Percentiles rank a stretch among this genome's conserved stretches.
Evolutionary conservation across 2,797 vertebrate species (phyloP).

Genomic region (Naso thynnoides): DNA sequence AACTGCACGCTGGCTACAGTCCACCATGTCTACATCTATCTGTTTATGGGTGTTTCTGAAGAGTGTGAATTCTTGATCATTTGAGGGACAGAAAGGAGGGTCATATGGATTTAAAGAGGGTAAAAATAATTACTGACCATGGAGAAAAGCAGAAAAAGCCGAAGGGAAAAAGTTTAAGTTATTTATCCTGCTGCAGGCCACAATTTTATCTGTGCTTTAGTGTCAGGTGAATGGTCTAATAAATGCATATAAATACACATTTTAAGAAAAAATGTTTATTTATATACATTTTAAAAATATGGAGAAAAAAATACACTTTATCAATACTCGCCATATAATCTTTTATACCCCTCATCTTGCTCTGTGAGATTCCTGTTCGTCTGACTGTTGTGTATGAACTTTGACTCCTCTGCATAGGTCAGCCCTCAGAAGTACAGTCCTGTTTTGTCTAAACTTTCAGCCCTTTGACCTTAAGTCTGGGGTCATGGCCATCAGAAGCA

Average conservation of each 20-base stretch:
- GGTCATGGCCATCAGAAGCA: constrained; percentile 48
- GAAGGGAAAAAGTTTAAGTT: neutral
- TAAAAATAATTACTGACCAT: neutral
- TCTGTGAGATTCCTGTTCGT: neutral
- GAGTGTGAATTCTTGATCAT: neutral
- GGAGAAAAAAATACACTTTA: neutral
- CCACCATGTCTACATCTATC: constrained; percentile 2
- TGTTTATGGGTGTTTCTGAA: constrained; percentile 8
- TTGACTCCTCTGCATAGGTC: constrained; percentile 31
- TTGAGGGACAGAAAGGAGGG: neutral
- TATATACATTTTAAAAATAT: constrained; percentile 9
- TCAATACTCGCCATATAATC: neutral
- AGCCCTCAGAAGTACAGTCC: constrained; percentile 35
- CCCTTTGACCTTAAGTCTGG: constrained; percentile 43
- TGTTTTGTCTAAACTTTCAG: constrained; percentile 62
- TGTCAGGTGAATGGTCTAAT: neutral
- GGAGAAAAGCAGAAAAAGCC: neutral
- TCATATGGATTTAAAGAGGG: neutral
- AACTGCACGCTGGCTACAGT: neutral
- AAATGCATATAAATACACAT: neutral
- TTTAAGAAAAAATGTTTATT: constrained; percentile 12
- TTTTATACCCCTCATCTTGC: neutral
- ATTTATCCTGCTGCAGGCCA: constrained; percentile 13
- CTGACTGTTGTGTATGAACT: constrained; percentile 34
- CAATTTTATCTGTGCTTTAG: neutral